These are phyloP conservation scores for Leontocebus nigricollis DNA, from an alignment of 2,797 vertebrate species.

Conservation along the genomic window DNA sequence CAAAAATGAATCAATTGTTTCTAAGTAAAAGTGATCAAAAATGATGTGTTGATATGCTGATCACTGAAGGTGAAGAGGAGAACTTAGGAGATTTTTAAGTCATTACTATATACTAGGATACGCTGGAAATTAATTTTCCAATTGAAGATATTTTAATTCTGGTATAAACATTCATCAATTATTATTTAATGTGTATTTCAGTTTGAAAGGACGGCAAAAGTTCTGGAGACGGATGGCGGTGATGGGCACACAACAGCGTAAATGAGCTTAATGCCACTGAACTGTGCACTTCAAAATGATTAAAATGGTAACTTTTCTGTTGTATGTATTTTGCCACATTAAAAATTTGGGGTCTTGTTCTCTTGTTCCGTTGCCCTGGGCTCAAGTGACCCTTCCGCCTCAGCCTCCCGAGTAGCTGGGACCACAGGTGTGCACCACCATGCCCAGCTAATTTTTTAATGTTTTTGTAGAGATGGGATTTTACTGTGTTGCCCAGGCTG, in stretches of 20 bases:
- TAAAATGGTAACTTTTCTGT: neutral
- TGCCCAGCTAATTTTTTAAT: neutral
- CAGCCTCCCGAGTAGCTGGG: neutral
- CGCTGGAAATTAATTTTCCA: neutral
- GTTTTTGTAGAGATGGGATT: neutral
- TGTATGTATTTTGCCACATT: neutral
- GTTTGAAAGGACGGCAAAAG: neutral
- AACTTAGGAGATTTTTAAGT: neutral
- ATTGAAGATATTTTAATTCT: neutral
- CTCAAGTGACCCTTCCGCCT: neutral
- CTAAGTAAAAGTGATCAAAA: neutral
- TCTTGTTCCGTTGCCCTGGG: neutral
- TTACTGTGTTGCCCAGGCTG: neutral
- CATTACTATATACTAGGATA: neutral
- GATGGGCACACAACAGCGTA: neutral
- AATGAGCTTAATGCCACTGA: neutral
- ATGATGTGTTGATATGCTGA: rapidly evolving
- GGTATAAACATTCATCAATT: neutral
- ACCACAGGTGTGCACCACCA: neutral
- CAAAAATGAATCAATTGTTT: neutral
- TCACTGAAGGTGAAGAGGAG: neutral
- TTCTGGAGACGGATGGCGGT: neutral
- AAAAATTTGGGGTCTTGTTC: neutral
- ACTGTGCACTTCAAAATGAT: neutral
- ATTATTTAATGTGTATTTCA: neutral